Conservation (phyloP, 2,888 invertebrate species). For the Amphimallon solstitiale region DNA sequence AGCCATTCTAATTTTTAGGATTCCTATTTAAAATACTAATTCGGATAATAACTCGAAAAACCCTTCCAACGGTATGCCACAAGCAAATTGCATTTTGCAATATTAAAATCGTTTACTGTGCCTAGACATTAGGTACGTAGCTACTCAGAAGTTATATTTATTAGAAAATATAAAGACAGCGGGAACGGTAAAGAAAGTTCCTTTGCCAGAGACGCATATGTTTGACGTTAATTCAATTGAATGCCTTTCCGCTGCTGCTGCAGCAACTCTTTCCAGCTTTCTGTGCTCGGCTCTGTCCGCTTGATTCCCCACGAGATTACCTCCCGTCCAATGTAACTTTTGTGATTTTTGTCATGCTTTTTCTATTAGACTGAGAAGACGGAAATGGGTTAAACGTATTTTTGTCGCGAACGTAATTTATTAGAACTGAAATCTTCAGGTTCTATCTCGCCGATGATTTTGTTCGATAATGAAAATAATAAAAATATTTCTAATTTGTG, state of each 20-base stretch:
- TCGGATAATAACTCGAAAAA: too few species aligned
- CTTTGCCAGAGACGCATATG: constrained; percentile 12
- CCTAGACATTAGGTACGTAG: too few species aligned
- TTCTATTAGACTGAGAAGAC: neutral
- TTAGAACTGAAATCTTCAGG: neutral
- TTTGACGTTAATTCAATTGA: constrained; percentile 32
- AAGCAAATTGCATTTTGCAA: too few species aligned
- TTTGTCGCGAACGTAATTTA: constrained; percentile 2
- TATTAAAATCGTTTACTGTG: too few species aligned
- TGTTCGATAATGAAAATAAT: neutral
- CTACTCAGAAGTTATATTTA: too few species aligned
- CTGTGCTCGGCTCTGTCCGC: neutral
- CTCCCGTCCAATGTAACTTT: constrained; percentile 25
- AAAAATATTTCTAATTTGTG: too few species aligned
- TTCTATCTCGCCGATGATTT: neutral
- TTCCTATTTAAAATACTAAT: too few species aligned
- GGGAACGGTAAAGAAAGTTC: too few species aligned
- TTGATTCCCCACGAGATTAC: constrained; percentile 29
- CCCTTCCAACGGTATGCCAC: too few species aligned
- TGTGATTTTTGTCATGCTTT: constrained; percentile 24
- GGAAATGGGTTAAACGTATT: constrained; percentile 6
- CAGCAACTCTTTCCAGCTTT: constrained; percentile 2
- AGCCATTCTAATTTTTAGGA: too few species aligned
- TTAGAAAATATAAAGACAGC: too few species aligned
- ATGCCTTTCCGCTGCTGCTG: constrained; percentile 15